These are phyloP conservation scores for Horisme vitalbata DNA, from an alignment of 2,888 invertebrate genomes.

Conservation along the genomic window DNA sequence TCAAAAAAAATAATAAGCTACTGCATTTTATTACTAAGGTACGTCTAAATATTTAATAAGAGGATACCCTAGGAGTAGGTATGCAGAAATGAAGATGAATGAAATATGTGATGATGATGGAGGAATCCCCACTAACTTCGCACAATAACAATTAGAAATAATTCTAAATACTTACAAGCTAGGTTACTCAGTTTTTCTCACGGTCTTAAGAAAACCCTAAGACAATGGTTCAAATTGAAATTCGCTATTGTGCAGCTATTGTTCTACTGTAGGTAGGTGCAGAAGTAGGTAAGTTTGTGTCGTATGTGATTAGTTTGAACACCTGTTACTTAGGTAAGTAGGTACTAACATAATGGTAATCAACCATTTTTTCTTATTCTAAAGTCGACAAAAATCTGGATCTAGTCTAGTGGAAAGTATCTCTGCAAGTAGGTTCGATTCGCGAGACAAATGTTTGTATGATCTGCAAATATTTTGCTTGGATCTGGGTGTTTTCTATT, in stretches of 20 bases:
- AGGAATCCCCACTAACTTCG: too few relatives aligned
- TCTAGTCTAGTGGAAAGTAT: neutral
- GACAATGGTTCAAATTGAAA: conserved; percentile 11
- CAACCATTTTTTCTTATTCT: too few relatives aligned
- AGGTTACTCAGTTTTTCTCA: conserved; percentile 14
- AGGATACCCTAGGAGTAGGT: too few relatives aligned
- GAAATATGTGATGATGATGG: too few relatives aligned
- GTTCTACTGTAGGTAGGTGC: neutral
- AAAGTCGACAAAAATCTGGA: too few relatives aligned
- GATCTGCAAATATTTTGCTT: too few relatives aligned
- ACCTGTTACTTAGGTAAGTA: conserved; percentile 1
- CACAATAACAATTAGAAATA: conserved; percentile 7
- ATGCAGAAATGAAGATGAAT: too few relatives aligned
- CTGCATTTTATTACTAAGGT: too few relatives aligned
- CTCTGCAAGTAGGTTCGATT: neutral
- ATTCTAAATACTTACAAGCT: conserved; percentile 3
- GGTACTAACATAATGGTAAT: neutral
- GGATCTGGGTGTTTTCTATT: too few relatives aligned
- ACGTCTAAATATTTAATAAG: too few relatives aligned
- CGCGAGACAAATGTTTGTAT: too few relatives aligned
- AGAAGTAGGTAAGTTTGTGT: neutral
- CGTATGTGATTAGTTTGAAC: conserved; percentile 8
- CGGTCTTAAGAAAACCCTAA: conserved; percentile 9
- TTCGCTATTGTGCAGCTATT: conserved; percentile 2
- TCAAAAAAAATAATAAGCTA: too few relatives aligned